These are phyloP conservation scores for Phocoena phocoena DNA, from an alignment of 2,113 vertebrate genomes.

Conservation along the genomic window DNA sequence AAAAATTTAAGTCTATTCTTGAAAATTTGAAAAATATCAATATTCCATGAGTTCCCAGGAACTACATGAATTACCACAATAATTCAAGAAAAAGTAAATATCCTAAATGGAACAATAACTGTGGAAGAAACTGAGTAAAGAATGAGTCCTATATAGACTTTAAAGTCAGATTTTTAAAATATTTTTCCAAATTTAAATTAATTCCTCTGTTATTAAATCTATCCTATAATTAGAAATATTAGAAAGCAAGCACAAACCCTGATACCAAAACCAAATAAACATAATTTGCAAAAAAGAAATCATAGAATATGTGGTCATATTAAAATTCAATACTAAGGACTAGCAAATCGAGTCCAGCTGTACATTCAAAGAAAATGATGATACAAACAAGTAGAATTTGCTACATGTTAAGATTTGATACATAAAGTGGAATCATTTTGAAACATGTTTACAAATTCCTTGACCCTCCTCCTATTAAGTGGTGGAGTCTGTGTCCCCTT, in stretches of 20 bases:
- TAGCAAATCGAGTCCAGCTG: not conserved
- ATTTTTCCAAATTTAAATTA: not conserved
- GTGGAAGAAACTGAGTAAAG: not conserved
- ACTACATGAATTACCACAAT: not conserved
- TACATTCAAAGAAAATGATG: not conserved
- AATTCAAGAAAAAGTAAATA: not conserved
- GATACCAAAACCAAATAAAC: not conserved
- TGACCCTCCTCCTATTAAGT: not conserved
- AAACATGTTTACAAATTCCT: not conserved
- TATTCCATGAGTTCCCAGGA: not conserved
- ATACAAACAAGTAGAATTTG: not conserved
- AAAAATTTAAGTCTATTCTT: not conserved
- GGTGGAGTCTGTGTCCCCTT: not conserved
- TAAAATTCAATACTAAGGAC: not conserved
- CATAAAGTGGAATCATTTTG: not conserved
- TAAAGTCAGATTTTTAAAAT: not conserved
- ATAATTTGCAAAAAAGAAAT: not conserved
- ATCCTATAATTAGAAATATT: not conserved
- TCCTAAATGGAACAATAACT: not conserved
- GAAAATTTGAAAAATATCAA: not conserved
- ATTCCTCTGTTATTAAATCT: not conserved
- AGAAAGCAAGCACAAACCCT: not conserved
- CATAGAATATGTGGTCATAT: not conserved
- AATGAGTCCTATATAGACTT: not conserved
- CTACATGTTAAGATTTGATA: not conserved